Conservation (phyloP, 2,797 vertebrate genomes). For the Spondyliosoma cantharus region DNA sequence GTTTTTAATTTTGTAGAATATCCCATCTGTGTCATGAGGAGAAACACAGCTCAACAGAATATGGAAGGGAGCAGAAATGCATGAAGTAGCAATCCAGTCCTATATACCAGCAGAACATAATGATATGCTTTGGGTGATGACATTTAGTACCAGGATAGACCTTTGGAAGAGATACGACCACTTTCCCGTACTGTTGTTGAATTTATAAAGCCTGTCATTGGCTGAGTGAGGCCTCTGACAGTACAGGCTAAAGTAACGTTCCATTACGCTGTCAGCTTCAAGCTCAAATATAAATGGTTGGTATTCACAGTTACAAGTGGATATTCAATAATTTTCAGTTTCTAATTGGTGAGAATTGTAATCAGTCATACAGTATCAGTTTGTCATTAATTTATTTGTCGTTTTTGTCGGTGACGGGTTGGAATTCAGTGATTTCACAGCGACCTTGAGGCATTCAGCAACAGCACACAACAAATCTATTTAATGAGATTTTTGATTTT, state of each 20-base stretch:
- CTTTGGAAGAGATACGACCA: slow-evolving; percentile 10
- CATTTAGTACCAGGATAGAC: slow-evolving; percentile 15
- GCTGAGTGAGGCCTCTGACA: slow-evolving; percentile 39
- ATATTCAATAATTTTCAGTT: slow-evolving; percentile 37
- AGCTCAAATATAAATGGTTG: slow-evolving; percentile 22
- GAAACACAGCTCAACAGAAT: slow-evolving; percentile 1
- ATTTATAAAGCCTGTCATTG: slow-evolving; percentile 21
- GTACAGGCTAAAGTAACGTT: slow-evolving; percentile 23
- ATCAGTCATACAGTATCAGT: slow-evolving; percentile 16
- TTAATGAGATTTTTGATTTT: background rate
- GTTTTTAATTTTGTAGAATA: slow-evolving; percentile 8
- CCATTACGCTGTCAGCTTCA: slow-evolving; percentile 56
- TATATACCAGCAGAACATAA: slow-evolving; percentile 10
- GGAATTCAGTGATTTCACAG: slow-evolving; percentile 27
- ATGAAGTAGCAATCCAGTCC: slow-evolving; percentile 7
- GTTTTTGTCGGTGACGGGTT: slow-evolving; percentile 32
- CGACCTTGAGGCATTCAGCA: slow-evolving; percentile 9
- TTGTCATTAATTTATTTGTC: slow-evolving; percentile 22
- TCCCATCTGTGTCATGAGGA: background rate
- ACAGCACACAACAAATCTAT: background rate
- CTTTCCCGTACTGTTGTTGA: slow-evolving; percentile 13
- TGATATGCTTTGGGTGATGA: slow-evolving; percentile 21
- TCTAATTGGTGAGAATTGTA: slow-evolving; percentile 39
- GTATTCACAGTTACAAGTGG: slow-evolving; percentile 35
- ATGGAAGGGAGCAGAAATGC: background rate